These are phyloP conservation scores for Lethenteron camtschaticum DNA, from an alignment of 2,113 vertebrate genomes.

Conservation along the genomic window DNA sequence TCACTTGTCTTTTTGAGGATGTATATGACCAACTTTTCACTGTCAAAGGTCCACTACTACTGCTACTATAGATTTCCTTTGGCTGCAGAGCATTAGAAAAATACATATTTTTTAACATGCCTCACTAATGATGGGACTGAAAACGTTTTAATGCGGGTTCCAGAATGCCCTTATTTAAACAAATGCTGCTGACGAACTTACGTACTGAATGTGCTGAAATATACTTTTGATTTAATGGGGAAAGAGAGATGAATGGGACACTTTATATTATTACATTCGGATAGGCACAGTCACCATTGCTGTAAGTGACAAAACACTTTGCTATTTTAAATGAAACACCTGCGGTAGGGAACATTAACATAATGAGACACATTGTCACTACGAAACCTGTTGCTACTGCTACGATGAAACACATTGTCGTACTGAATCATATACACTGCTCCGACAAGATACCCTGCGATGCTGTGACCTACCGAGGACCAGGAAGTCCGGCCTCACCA, in stretches of 20 bases:
- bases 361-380: not conserved
- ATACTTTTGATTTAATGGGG: not conserved
- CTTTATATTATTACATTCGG: not conserved
- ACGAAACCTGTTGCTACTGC: not conserved
- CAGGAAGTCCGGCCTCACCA: constrained; percentile 1
- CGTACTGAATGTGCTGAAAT: not conserved
- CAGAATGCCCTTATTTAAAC: not conserved
- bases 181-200: not conserved
- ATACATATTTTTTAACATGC: not conserved
- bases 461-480: not conserved
- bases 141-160: not conserved
- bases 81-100: not conserved
- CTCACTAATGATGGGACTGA: not conserved
- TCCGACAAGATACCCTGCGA: not conserved
- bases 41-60: too few species aligned
- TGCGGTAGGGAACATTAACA: too few species aligned
- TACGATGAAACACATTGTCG: not conserved
- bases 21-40: too few species aligned
- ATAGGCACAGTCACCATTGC: not conserved
- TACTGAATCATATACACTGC: not conserved
- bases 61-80: too few species aligned
- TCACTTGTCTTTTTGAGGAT: too few species aligned
- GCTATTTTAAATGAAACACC: not conserved
- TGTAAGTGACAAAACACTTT: not conserved
- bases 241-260: not conserved